Base-by-base conservation (phyloP, 64 coral and sea anemone species). In the Catalaphyllia jardinei region DNA sequence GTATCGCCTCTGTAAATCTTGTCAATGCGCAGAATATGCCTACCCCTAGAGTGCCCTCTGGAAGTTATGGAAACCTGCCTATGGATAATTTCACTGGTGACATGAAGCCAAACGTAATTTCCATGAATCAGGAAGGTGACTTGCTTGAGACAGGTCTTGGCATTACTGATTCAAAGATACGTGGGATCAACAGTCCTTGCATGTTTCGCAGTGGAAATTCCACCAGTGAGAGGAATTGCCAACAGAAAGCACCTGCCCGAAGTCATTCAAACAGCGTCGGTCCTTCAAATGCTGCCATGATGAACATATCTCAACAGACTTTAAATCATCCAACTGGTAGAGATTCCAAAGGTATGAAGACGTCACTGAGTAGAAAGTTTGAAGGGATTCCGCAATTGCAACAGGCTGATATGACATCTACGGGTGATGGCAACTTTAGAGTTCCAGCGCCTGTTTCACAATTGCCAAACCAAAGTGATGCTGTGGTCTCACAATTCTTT, bases 121-220 rank as follows among this genome's bases (percentile, higher is more conserved):
- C 62, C 5, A 25, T 71, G 10, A 31, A 85, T 22, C 61, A 42
- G 1, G 80, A 83, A 11, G 14, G 29, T 38, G 42, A 50, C 22
- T 10, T 30, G 62, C 46, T 42, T 39, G 62, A 51, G 35, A 5
- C 49, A 14, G 10, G 62, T 57, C 54, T 57, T 57, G 54, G 54
- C 11, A 14, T 57, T 57, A 57, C 54, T 2, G 67, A 63, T 8
- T 49, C 64, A 22, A 85, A 85, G 20, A 46, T 38, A 19, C 81
- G 39, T 0, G 63, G 33, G 13, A 42, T 67, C 24, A 85, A 85
- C 81, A 85, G 19, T 33, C 81, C 81, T n/a, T 85, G 81, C 35
- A 85, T 67, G 62, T 85, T 85, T 64, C 49, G 35, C 81, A 85
- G 25, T 71, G 62, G 30, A 49, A 71, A 31, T 71, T 85, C 63